Conservation (phyloP, 2,113 vertebrate species). For the Dryoscopus gambensis region DNA sequence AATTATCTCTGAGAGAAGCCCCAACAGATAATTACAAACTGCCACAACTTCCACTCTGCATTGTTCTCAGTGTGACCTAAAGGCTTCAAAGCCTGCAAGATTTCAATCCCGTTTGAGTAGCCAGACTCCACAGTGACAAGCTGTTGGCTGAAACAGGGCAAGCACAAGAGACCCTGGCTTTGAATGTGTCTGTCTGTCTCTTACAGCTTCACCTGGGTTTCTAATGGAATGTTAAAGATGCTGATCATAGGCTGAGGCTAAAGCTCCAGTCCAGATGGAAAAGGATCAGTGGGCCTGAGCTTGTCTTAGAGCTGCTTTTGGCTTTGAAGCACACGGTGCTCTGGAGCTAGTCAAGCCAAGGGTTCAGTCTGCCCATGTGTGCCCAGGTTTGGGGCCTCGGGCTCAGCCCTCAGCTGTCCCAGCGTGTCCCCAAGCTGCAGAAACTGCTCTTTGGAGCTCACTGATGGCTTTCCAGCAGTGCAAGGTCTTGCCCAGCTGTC, state of each 20-base stretch:
- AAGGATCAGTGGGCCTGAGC: background rate
- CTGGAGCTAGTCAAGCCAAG: background rate
- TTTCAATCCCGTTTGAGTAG: background rate
- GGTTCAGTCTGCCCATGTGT: fast-evolving
- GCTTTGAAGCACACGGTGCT: fast-evolving
- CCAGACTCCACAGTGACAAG: background rate
- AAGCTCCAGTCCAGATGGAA: background rate
- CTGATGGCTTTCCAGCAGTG: background rate
- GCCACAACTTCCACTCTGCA: background rate
- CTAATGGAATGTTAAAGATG: background rate
- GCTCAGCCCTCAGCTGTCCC: background rate
- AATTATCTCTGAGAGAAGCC: background rate
- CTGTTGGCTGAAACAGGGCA: background rate
- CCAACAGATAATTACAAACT: background rate
- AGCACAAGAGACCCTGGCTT: background rate
- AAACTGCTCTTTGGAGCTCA: background rate
- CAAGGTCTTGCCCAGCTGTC: fast-evolving
- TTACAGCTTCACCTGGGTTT: background rate
- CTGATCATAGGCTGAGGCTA: background rate
- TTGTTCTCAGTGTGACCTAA: background rate
- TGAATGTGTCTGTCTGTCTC: background rate
- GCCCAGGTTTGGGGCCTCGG: fast-evolving
- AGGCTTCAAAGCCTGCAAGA: background rate
- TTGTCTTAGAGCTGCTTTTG: background rate
- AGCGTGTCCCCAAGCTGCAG: fast-evolving